Conservation (phyloP, 2,797 vertebrate species). For the Phrynocephalus forsythii region DNA sequence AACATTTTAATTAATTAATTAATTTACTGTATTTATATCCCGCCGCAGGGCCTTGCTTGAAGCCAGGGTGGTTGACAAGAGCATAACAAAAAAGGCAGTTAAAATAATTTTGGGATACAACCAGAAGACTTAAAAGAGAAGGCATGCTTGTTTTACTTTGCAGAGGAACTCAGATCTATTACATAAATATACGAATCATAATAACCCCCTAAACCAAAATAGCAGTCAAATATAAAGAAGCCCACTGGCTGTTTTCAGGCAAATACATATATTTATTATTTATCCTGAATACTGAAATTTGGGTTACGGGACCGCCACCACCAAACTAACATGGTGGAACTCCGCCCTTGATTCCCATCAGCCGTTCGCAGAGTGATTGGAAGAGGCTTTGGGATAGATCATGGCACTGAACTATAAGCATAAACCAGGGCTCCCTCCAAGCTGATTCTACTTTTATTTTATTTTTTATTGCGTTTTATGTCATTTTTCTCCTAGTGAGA, state of each 20-base stretch:
- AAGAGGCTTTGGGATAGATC: background rate
- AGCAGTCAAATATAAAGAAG: too few relatives aligned
- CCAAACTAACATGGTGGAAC: background rate
- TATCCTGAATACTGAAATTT: background rate
- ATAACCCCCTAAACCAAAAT: background rate
- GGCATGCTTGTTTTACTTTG: too few relatives aligned
- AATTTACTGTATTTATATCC: background rate
- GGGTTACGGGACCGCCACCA: background rate
- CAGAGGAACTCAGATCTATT: fast-evolving
- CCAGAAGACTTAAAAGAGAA: background rate
- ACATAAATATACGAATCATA: background rate
- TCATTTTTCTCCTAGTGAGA: too few relatives aligned
- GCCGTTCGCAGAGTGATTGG: background rate
- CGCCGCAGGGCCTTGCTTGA: background rate
- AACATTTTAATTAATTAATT: background rate
- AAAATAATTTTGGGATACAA: background rate
- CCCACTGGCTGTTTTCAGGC: background rate
- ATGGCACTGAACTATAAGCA: background rate
- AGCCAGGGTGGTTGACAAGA: background rate
- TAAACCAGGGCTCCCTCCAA: background rate
- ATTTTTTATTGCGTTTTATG: too few relatives aligned
- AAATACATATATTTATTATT: background rate
- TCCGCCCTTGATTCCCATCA: background rate
- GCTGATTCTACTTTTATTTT: too few relatives aligned
- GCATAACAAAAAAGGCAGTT: background rate